Conservation (phyloP, 2,797 vertebrate genomes). For the Brotula barbata region DNA sequence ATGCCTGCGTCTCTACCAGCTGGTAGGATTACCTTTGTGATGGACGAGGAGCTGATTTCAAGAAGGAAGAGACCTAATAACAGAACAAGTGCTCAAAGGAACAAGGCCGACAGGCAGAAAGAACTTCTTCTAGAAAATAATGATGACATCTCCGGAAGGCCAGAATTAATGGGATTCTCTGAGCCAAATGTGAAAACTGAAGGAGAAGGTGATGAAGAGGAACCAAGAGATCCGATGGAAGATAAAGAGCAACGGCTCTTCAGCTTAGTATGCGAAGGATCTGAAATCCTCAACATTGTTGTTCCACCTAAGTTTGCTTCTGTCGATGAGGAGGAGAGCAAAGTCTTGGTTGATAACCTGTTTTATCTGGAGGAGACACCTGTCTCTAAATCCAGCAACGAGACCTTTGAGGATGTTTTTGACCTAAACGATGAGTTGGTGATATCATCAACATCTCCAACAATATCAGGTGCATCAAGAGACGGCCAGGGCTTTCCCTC, state of each 20-base stretch:
- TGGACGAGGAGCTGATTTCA: conserved; percentile 85
- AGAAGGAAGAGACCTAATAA: conserved; percentile 76
- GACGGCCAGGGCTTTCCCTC: not conserved
- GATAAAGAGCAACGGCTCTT: conserved; percentile 83
- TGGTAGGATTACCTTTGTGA: conserved; percentile 87
- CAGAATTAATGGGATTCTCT: conserved; percentile 74
- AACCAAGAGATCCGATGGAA: conserved; percentile 25
- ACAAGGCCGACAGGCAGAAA: conserved; percentile 31
- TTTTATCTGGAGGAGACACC: conserved; percentile 85
- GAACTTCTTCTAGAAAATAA: conserved; percentile 35
- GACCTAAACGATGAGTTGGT: conserved; percentile 22
- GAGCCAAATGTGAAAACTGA: conserved; percentile 70
- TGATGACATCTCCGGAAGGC: conserved; percentile 63
- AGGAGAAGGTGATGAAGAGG: conserved; percentile 43
- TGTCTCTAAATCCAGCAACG: conserved; percentile 67
- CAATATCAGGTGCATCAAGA: not conserved
- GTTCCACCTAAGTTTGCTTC: conserved; percentile 82
- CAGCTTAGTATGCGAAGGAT: conserved; percentile 89
- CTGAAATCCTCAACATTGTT: conserved; percentile 91
- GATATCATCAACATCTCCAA: conserved; percentile 4
- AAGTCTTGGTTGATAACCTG: conserved; percentile 85
- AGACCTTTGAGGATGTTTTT: conserved; percentile 37
- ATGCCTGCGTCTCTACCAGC: conserved; percentile 78
- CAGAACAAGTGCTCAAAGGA: conserved; percentile 33
- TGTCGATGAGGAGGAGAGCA: conserved; percentile 90